These are phyloP conservation scores for Autographa pulchrina DNA, from an alignment of 2,888 invertebrate genomes.

Conservation along the genomic window DNA sequence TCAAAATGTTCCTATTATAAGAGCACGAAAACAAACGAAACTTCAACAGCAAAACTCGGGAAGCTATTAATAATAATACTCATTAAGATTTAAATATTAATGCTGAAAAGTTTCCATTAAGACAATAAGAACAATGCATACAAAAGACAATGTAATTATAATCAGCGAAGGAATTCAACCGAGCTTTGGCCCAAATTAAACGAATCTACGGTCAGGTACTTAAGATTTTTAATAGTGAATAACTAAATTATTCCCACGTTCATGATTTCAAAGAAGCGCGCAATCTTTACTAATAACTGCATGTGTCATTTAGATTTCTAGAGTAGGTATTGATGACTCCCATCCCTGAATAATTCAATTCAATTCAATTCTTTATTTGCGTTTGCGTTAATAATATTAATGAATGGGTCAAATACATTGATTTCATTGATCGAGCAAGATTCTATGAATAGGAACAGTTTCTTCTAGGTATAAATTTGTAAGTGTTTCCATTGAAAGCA, in stretches of 20 bases:
- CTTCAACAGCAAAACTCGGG: too few relatives aligned
- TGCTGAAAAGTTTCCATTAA: constrained; percentile 34
- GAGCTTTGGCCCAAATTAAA: constrained; percentile 51
- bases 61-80: neutral
- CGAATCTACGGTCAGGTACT: constrained; percentile 33
- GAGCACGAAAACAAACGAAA: too few relatives aligned
- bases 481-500: constrained; percentile 1
- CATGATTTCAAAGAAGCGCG: constrained; percentile 23
- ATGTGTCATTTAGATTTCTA: constrained; percentile 16
- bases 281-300: constrained; percentile 10
- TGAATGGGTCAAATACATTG: constrained; percentile 39
- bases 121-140: constrained; percentile 50
- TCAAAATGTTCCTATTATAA: too few relatives aligned
- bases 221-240: constrained; percentile 12
- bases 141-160: constrained; percentile 33
- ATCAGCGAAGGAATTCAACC: constrained; percentile 48
- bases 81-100: neutral
- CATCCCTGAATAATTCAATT: constrained; percentile 7
- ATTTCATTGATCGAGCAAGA: constrained; percentile 18
- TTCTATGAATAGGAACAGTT: constrained; percentile 36
- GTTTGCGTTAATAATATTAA: too few relatives aligned
- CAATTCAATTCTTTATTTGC: too few relatives aligned
- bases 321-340: constrained; percentile 6
- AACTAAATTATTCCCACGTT: constrained; percentile 47
- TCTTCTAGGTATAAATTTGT: constrained; percentile 6